phyloP scores from a whole-genome alignment of 2,888 invertebrate species.

The Epinotia nisella region DNA sequence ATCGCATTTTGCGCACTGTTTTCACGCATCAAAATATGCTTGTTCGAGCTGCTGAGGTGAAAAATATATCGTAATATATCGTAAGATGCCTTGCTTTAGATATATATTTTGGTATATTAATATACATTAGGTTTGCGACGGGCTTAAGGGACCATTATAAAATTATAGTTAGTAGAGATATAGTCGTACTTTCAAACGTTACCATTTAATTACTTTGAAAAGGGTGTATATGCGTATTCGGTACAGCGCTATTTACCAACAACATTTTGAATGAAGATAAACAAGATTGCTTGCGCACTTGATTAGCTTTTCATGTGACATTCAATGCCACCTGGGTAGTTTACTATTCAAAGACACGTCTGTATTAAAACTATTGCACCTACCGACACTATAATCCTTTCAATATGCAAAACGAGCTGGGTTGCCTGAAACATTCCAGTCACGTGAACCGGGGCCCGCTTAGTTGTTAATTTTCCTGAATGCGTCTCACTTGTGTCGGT shows the following conservation, averaged over 20 bases:
- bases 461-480: slow-evolving; percentile 66
- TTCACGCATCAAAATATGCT: no score
- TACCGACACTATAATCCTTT: slow-evolving; percentile 33
- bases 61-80: no score
- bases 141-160: no score
- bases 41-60: no score
- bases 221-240: background rate
- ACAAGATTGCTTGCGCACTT: background rate
- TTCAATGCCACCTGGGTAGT: slow-evolving; percentile 15
- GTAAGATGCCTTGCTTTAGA: no score
- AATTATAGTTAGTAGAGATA: no score
- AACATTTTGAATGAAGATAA: background rate
- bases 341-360: slow-evolving; percentile 30
- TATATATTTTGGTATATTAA: no score
- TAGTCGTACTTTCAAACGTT: no score
- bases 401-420: slow-evolving; percentile 38
- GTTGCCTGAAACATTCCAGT: slow-evolving; percentile 60
- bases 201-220: no score
- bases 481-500: slow-evolving; percentile 65
- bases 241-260: background rate
- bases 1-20: no score
- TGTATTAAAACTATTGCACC: slow-evolving; percentile 36
- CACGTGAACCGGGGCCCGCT: slow-evolving; percentile 63
- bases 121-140: no score
- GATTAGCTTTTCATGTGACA: slow-evolving; percentile 27